A percentile compares a stretch with the other conserved stretches of the same genome.
Evolutionary conservation across 2,113 vertebrate species (phyloP).

Genomic region (Paramisgurnus dabryanus): DNA sequence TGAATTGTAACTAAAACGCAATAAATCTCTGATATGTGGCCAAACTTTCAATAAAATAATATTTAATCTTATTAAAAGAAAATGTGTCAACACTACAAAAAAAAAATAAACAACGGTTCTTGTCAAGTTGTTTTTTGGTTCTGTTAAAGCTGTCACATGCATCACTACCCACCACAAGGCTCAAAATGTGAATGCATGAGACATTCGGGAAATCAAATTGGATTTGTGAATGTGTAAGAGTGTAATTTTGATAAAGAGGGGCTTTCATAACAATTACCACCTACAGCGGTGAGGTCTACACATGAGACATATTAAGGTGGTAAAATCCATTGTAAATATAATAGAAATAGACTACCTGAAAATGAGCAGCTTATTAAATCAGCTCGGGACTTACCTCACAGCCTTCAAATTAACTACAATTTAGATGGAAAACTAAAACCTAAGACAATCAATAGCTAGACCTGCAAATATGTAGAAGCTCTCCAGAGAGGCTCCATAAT

Average conservation of each 20-base stretch:
- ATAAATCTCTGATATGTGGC: too few relatives aligned
- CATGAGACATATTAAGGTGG: not conserved
- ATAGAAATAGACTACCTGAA: slow-evolving; percentile 27
- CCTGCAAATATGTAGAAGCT: slow-evolving; percentile 22
- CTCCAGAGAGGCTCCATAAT: slow-evolving; percentile 15
- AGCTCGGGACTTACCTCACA: slow-evolving; percentile 19
- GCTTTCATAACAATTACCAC: not conserved
- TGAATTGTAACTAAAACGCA: too few relatives aligned
- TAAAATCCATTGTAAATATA: slow-evolving; percentile 13
- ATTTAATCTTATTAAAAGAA: not conserved
- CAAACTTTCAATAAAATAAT: not conserved
- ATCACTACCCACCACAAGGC: too few relatives aligned
- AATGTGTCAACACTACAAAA: not conserved
- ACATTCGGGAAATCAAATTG: not conserved
- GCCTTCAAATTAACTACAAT: slow-evolving; percentile 16
- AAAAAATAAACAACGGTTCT: not conserved
- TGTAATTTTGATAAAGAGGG: slow-evolving; percentile 19
- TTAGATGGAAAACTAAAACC: slow-evolving; percentile 26
- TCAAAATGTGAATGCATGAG: too few relatives aligned
- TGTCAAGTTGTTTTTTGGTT: too few relatives aligned
- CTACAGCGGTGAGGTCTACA: not conserved
- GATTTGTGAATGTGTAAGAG: slow-evolving; percentile 13
- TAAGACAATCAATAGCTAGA: slow-evolving; percentile 43
- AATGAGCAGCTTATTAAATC: slow-evolving; percentile 29
- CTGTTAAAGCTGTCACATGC: too few relatives aligned